phyloP scores from a whole-genome alignment of 2,113 vertebrate species.

The Scortum barcoo region DNA sequence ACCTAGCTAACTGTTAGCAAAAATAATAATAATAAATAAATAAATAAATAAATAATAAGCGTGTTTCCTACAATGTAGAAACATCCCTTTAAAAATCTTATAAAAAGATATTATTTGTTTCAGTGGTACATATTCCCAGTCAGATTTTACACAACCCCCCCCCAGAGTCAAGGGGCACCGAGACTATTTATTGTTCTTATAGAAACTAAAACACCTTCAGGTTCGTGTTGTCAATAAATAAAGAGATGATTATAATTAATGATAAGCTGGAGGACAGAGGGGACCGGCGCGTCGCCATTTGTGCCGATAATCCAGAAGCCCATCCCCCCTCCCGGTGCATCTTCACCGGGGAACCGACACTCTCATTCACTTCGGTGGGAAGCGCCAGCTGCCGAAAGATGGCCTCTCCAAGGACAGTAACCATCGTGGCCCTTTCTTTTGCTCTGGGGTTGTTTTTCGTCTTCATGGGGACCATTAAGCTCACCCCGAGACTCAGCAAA shows the following conservation, averaged over 20 bases:
- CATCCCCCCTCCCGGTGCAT: conserved; percentile 70
- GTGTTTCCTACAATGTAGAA: not conserved
- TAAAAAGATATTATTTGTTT: no score
- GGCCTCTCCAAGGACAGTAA: conserved; percentile 95
- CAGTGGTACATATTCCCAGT: no score
- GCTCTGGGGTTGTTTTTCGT: conserved; percentile 97
- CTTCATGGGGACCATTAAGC: conserved; percentile 98
- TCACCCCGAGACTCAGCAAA: conserved; percentile 96
- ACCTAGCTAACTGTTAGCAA: no score
- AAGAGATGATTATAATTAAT: no score
- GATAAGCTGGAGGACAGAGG: not conserved
- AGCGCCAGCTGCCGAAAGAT: conserved; percentile 78
- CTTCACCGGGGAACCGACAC: conserved; percentile 50
- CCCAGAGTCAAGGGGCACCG: no score
- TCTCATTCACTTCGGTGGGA: conserved; percentile 51
- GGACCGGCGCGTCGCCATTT: conserved; percentile 60
- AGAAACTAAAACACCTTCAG: not conserved
- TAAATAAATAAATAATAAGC: no score
- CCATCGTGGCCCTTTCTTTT: conserved; percentile 94
- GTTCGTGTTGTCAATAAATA: not conserved
- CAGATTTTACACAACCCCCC: no score
- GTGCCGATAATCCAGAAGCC: conserved; percentile 56
- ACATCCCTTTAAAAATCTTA: no score
- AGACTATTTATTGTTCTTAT: not conserved
- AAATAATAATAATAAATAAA: no score